Percentiles rank a stretch among this genome's conserved stretches.
These are phyloP conservation scores for Takifugu rubripes DNA, from an alignment of 2,797 vertebrate species.

Conservation along the genomic window DNA sequence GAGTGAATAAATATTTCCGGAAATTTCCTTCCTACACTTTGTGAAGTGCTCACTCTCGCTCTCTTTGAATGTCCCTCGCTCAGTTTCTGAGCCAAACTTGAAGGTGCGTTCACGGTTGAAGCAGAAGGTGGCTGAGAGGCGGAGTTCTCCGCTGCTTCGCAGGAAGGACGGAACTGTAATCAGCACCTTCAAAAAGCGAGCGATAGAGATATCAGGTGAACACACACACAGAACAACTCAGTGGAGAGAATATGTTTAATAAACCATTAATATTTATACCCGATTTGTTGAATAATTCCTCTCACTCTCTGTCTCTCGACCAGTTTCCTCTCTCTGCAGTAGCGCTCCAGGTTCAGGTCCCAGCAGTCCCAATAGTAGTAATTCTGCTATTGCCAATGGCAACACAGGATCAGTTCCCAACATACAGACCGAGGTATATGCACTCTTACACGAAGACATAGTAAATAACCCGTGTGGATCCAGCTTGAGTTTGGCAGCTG, in stretches of 20 bases:
- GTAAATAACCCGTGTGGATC: background rate
- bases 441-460: background rate
- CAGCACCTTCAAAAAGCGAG: slow-evolving; percentile 83
- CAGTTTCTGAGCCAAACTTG: slow-evolving; percentile 84
- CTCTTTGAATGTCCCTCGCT: background rate
- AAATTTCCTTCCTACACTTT: too few species aligned
- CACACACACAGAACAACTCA: slow-evolving; percentile 15
- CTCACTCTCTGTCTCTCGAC: slow-evolving; percentile 1
- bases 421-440: slow-evolving; percentile 82
- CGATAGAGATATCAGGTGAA: slow-evolving; percentile 77
- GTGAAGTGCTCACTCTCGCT: background rate
- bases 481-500: slow-evolving; percentile 20
- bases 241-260: background rate
- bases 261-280: background rate
- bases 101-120: slow-evolving; percentile 91
- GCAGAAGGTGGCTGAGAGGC: slow-evolving; percentile 89
- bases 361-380: slow-evolving; percentile 90
- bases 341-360: slow-evolving; percentile 89
- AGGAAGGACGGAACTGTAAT: slow-evolving; percentile 87
- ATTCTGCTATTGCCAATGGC: slow-evolving; percentile 83
- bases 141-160: slow-evolving; percentile 83
- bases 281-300: background rate
- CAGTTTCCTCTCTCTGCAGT: slow-evolving; percentile 85
- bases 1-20: too few species aligned
- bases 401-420: slow-evolving; percentile 88